A percentile compares a stretch with the other conserved stretches of the same genome.
These are phyloP conservation scores for Lethrus apterus DNA, from an alignment of 1,140 invertebrate species.

Conservation along the genomic window DNA sequence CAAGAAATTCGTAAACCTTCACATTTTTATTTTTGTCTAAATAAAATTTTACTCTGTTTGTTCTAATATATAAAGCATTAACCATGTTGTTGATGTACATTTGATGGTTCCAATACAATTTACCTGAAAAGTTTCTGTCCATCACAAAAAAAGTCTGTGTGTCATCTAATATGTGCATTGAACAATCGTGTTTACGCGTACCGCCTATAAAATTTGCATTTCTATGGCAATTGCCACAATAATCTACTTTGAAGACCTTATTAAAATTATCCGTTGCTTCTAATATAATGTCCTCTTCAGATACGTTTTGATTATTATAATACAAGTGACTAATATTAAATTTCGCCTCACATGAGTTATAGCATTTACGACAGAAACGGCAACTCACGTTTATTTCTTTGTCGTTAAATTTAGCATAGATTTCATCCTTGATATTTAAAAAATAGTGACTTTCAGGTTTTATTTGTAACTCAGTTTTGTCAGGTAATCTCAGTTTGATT, in stretches of 20 bases:
- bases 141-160: constrained; percentile 6
- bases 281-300: constrained; percentile 5
- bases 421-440: constrained; percentile 2
- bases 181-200: neutral
- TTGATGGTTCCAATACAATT: neutral
- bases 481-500: neutral
- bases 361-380: constrained; percentile 2
- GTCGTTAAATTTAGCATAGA: neutral
- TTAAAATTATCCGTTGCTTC: constrained; percentile 10
- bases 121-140: constrained; percentile 2
- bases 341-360: neutral
- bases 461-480: neutral
- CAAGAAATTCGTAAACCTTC: constrained; percentile 2
- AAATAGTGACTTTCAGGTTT: neutral
- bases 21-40: constrained; percentile 4
- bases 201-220: constrained; percentile 1
- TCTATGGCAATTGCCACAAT: constrained; percentile 1
- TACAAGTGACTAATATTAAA: constrained; percentile 5
- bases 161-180: neutral
- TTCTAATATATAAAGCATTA: neutral
- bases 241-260: constrained; percentile 2
- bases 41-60: neutral
- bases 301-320: neutral
- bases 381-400: constrained; percentile 2
- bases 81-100: neutral